Evolutionary conservation across 2,888 invertebrate genomes (phyloP), one percentile per base, ranked within the genome.

Genomic region (Laothoe populi): DNA sequence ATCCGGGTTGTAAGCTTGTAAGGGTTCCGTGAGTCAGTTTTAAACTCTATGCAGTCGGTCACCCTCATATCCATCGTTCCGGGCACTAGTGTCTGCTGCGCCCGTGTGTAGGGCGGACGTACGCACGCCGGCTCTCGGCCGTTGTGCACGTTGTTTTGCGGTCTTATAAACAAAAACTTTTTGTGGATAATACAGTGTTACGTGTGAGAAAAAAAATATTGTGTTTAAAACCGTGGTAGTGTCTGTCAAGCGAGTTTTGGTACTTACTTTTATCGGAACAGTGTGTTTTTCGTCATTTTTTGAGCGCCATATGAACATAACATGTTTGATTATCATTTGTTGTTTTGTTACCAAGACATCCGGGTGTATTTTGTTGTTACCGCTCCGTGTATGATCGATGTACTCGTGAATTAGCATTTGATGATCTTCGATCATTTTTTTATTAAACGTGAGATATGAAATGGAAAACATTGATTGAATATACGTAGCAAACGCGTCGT

Each of bases 321-420:
- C 89, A 88, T 81, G 87, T 87, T 88, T 86, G 83, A 84, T 88
- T 87, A 82, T 82, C 78, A 82, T 87, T 89, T 87, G 87, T 90
- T 90, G 87, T 90, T 90, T 86, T 88, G 88, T 88, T 88, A 75
- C 86, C 80, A 84, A 86, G 87, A 88, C 86, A 88, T 88, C 88
- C 87, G 88, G 85, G 86, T 87, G 71, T 83, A 81, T 81, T 77
- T 77, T 73, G 75, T 71, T 76, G 74, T 79, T 75, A 70, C 60
- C 66, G n/a, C 26, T 63, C 66, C 69, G 68, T 75, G 73, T 79
- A 72, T 74, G 70, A 66, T 77, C 63, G 66, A 75, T 75, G 59
- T 74, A 73, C 67, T 63, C 66, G 69, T 68, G 46, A 60, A 67
- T 65, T 57, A 65, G 58, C 53, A 64, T 66, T 26, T 62, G 63